A percentile compares a stretch with the other conserved stretches of the same genome.
Conservation (phyloP, 2,888 invertebrate genomes). For the Orchesellides sinensis region DNA sequence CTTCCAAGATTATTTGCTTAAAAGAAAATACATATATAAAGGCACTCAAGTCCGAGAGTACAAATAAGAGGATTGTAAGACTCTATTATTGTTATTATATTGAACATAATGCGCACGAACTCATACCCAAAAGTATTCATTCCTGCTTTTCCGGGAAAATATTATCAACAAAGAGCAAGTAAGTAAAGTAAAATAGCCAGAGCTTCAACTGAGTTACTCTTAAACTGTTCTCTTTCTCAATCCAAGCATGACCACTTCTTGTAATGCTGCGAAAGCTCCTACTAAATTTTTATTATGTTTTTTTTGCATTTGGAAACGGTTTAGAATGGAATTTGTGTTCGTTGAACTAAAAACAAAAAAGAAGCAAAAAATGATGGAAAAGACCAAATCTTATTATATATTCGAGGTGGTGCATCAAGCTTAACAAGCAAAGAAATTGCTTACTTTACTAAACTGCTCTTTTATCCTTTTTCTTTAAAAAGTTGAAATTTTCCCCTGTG, state of each 20-base stretch:
- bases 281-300: constrained; percentile 20
- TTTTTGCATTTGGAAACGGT: constrained; percentile 36
- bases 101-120: neutral
- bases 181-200: neutral
- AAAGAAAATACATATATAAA: constrained; percentile 18
- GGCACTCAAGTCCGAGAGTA: constrained; percentile 3
- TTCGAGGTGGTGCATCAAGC: constrained; percentile 51
- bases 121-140: neutral
- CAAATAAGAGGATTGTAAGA: neutral
- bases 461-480: constrained; percentile 37
- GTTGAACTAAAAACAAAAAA: constrained; percentile 9
- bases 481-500: constrained; percentile 45
- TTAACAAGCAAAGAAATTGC: constrained; percentile 54
- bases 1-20: constrained; percentile 45
- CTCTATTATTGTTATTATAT: neutral
- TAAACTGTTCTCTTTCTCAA: constrained; percentile 16
- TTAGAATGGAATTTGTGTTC: constrained; percentile 23
- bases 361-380: too few relatives aligned
- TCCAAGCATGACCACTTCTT: constrained; percentile 22
- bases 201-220: neutral
- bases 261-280: neutral
- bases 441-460: constrained; percentile 38
- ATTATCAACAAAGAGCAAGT: neutral
- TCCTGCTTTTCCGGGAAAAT: neutral
- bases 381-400: constrained; percentile 32